Evolutionary conservation across 64 coral and sea anemone genomes (phyloP).

Genomic region (Astreopora myriophthalma): DNA sequence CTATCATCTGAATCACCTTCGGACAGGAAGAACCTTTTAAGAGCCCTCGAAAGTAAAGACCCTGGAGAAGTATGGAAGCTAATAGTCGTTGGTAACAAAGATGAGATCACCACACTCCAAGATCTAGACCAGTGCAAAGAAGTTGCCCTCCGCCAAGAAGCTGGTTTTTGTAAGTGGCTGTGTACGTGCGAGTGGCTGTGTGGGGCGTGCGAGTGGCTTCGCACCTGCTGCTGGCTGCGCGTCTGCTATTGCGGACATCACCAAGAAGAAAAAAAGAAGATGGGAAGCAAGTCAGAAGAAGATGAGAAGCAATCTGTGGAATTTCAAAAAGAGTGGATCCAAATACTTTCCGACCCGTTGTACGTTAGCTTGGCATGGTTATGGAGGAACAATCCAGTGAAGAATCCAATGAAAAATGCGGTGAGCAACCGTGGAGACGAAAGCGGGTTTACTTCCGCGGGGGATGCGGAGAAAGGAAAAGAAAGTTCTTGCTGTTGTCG

Average conservation of each 20-base stretch:
- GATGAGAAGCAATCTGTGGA: not conserved
- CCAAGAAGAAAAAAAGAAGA: too few relatives aligned
- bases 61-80: not conserved
- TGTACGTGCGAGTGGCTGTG: not conserved
- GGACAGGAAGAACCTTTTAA: not conserved
- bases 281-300: not conserved
- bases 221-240: too few relatives aligned
- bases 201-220: not conserved
- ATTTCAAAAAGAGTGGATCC: not conserved
- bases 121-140: not conserved
- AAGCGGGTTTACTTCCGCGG: not conserved
- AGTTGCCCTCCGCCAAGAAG: not conserved
- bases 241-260: too few relatives aligned
- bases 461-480: not conserved
- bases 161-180: not conserved
- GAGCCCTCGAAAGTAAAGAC: not conserved
- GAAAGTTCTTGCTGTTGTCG: too few relatives aligned
- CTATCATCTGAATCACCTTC: not conserved
- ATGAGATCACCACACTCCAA: not conserved
- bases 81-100: not conserved
- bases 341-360: constrained; percentile 11
- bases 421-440: not conserved
- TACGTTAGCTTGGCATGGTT: constrained; percentile 18
- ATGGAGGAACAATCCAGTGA: not conserved
- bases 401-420: too few relatives aligned